Conservation (phyloP, 2,113 vertebrate genomes). For the Sclerurus mexicanus region DNA sequence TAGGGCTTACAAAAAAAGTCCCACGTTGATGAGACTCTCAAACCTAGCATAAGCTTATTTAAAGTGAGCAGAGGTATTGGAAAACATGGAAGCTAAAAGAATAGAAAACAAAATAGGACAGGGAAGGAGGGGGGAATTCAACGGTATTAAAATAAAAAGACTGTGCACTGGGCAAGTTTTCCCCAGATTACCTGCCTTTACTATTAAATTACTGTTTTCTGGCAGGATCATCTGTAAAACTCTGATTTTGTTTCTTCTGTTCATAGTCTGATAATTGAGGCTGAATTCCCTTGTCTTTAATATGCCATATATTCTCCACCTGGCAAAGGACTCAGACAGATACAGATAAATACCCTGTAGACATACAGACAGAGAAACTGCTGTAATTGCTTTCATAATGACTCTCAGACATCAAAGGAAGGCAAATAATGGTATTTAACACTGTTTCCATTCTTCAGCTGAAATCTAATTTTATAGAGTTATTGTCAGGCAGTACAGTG, state of each 20-base stretch:
- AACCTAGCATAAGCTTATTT: neutral
- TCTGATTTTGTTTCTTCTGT: slow-evolving; percentile 73
- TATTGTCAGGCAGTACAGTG: slow-evolving; percentile 78
- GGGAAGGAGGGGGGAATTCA: neutral
- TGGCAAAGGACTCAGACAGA: slow-evolving; percentile 80
- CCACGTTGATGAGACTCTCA: neutral
- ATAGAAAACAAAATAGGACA: slow-evolving; percentile 26
- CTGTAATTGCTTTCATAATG: slow-evolving; percentile 88
- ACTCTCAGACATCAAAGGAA: slow-evolving; percentile 84
- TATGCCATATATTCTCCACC: slow-evolving; percentile 80
- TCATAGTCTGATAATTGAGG: slow-evolving; percentile 74
- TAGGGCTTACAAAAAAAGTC: neutral
- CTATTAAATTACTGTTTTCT: slow-evolving; percentile 72
- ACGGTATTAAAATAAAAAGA: slow-evolving; percentile 56
- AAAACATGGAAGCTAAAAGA: slow-evolving; percentile 1
- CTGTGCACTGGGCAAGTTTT: slow-evolving; percentile 33
- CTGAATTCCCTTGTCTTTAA: slow-evolving; percentile 80
- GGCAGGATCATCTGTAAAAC: slow-evolving; percentile 67
- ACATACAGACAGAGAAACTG: slow-evolving; percentile 81
- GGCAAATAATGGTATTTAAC: slow-evolving; percentile 89
- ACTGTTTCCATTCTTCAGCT: slow-evolving; percentile 84
- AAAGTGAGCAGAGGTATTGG: neutral
- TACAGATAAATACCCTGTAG: slow-evolving; percentile 83
- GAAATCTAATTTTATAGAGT: slow-evolving; percentile 85
- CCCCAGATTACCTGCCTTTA: slow-evolving; percentile 50